phyloP scores from a whole-genome alignment of 2,888 invertebrate genomes.

The Ophonus ardosiacus region DNA sequence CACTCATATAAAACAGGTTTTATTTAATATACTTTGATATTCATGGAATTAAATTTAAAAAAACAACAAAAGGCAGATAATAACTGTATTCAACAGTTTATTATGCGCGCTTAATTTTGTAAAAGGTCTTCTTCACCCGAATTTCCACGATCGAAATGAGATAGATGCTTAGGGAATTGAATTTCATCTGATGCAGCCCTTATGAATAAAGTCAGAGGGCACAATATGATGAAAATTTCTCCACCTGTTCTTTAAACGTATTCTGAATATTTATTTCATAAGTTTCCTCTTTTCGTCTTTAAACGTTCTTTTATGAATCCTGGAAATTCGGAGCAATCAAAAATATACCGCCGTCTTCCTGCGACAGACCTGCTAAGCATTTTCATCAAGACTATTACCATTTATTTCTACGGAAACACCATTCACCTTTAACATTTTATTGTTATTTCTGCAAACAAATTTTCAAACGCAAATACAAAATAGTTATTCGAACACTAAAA shows the following conservation, averaged over 20 bases:
- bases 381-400: background rate
- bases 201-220: constrained; percentile 48
- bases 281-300: constrained; percentile 35
- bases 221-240: constrained; percentile 58
- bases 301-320: constrained; percentile 35
- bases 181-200: constrained; percentile 57
- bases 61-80: constrained; percentile 42
- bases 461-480: background rate
- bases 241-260: constrained; percentile 58
- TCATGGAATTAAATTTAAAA: constrained; percentile 47
- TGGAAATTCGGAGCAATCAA: constrained; percentile 39
- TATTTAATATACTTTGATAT: constrained; percentile 53
- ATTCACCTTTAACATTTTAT: background rate
- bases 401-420: background rate
- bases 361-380: background rate
- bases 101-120: constrained; percentile 46
- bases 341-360: background rate
- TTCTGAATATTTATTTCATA: constrained; percentile 56
- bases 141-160: constrained; percentile 41
- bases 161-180: constrained; percentile 58
- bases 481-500: background rate
- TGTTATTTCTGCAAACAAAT: background rate
- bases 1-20: constrained; percentile 47
- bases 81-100: constrained; percentile 45
- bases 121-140: constrained; percentile 7